Base-by-base conservation (phyloP, 2,797 vertebrate genomes). In the Sebastes reedi region DNA sequence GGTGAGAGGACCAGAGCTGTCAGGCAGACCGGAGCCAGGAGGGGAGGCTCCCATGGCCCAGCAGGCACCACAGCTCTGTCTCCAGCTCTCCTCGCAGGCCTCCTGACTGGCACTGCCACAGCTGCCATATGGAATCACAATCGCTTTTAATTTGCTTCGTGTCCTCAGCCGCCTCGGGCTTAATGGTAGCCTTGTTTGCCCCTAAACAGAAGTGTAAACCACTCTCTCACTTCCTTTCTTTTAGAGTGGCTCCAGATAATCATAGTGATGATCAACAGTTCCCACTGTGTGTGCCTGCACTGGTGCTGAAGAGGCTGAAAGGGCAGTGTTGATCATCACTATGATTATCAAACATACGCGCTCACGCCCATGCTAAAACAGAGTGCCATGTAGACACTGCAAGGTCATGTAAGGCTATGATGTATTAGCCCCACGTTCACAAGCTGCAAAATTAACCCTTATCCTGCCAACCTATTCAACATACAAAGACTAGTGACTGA, bases 81-180 rank as follows among this genome's bases (percentile, higher is more conserved):
- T 89, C 75, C 86, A 61, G 77, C 67, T 82, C 66, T 77, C 79
- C 74, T 79, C 3, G 8, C 67, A 58, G 77, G 66, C 71, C 70
- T 85, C 82, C 80, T 78, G 73, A 79, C 76, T 77, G 89, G 77
- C 87, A 88, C 86, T 60, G 75, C 73, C 86, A 79, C 81, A 87
- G 81, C 83, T 92, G 92, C 91, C 88, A 79, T 83, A 85, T 84
- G 84, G 85, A 88, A 88, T 88, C 85, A 80, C 86, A 86, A 80
- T 93, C 20, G 56, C 80, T 86, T 91, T 91, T 89, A 86, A 93
- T 92, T 87, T 87, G 87, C 81, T 70, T 24, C 27, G 59, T 74
- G 72, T 75, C 81, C 75, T 77, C 59, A 65, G 70, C 32, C 81
- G 79, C 74, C 70, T 72, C 58, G 1, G 74, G 79, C 78, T 56